phyloP scores from a whole-genome alignment of 1,140 invertebrate genomes.

The Drosophila simulans region DNA sequence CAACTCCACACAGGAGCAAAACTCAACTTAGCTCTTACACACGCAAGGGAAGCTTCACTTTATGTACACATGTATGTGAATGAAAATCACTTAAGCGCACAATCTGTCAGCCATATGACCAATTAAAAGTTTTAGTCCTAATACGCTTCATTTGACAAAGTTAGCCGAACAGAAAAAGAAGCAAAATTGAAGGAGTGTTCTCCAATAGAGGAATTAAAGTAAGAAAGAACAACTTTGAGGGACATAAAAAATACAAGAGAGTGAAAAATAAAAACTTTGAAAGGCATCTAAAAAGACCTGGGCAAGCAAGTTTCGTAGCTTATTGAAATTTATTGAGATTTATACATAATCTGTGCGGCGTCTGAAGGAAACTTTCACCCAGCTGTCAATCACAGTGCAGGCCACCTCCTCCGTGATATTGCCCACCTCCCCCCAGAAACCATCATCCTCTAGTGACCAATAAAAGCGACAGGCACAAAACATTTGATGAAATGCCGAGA shows the following conservation, averaged over 20 bases:
- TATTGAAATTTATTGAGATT: conserved; percentile 83
- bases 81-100: conserved; percentile 73
- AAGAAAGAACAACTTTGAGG: conserved; percentile 54
- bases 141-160: conserved; percentile 83
- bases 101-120: conserved; percentile 80
- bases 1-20: conserved; percentile 61
- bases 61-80: conserved; percentile 16
- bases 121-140: conserved; percentile 81
- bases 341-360: conserved; percentile 71
- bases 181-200: conserved; percentile 9
- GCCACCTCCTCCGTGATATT: background rate
- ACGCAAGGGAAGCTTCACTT: conserved; percentile 10
- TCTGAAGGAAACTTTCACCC: conserved; percentile 53
- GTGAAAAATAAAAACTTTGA: conserved; percentile 40
- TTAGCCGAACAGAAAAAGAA: conserved; percentile 47
- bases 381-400: conserved; percentile 75
- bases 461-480: conserved; percentile 71
- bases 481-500: conserved; percentile 76
- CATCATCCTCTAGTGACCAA: conserved; percentile 73
- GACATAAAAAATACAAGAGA: conserved; percentile 35
- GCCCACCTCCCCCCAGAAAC: background rate
- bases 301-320: conserved; percentile 57
- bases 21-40: conserved; percentile 55
- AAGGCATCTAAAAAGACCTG: conserved; percentile 23
- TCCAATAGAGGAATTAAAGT: conserved; percentile 56